These are phyloP conservation scores for Ochropleura leucogaster DNA, from an alignment of 2,888 invertebrate genomes.

Conservation along the genomic window DNA sequence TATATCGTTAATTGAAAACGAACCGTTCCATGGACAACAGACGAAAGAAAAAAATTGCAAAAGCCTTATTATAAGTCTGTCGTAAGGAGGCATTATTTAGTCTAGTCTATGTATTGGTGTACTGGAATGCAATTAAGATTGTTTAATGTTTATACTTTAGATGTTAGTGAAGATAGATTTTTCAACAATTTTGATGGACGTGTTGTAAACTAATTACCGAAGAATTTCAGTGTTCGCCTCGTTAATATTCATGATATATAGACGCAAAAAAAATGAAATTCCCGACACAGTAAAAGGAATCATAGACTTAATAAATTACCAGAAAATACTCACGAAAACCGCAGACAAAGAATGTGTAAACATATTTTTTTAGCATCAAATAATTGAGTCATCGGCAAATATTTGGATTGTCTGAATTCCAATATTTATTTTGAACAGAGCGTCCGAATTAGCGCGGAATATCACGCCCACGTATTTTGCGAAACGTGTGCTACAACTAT, in stretches of 20 bases:
- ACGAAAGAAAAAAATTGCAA: conserved; percentile 50
- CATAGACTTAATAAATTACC: conserved; percentile 43
- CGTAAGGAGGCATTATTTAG: conserved; percentile 11
- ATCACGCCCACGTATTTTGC: conserved; percentile 35
- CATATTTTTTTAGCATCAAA: conserved; percentile 35
- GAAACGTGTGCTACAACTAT: conserved; percentile 48
- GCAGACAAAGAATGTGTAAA: conserved; percentile 53
- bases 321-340: conserved; percentile 36
- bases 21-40: conserved; percentile 67
- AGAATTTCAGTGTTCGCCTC: neutral
- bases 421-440: conserved; percentile 51
- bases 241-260: neutral
- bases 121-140: conserved; percentile 12
- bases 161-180: neutral
- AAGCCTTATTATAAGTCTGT: conserved; percentile 28
- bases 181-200: neutral
- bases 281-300: conserved; percentile 1
- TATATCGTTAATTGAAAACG: conserved; percentile 84
- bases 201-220: conserved; percentile 3
- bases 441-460: conserved; percentile 37
- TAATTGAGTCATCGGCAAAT: conserved; percentile 54
- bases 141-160: neutral
- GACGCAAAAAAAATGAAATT: neutral
- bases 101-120: neutral
- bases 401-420: conserved; percentile 56